These are phyloP conservation scores for Neodiprion pinetum DNA, from an alignment of 1,140 invertebrate species.

Conservation along the genomic window DNA sequence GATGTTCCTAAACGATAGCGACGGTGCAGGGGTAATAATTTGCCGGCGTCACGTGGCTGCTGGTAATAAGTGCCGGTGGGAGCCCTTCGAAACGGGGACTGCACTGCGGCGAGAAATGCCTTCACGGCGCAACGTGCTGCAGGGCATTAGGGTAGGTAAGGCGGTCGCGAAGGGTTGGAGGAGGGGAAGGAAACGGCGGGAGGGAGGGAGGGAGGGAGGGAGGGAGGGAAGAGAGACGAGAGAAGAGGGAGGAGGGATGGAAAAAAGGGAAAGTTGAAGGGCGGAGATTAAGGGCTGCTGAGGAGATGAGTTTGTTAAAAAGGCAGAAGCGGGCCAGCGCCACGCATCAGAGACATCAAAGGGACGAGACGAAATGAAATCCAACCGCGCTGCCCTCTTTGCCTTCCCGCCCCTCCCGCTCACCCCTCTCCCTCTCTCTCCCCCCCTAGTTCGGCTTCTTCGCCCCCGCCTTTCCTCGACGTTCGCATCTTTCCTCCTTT, in stretches of 20 bases:
- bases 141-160: conserved; percentile 1
- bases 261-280: conserved; percentile 47
- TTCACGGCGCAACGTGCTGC: neutral
- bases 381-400: conserved; percentile 47
- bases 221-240: neutral
- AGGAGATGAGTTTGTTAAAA: conserved; percentile 63
- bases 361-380: conserved; percentile 63
- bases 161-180: neutral
- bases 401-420: conserved; percentile 9
- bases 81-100: too few relatives aligned
- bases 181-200: neutral
- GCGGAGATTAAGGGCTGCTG: conserved; percentile 60
- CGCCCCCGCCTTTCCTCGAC: conserved; percentile 30
- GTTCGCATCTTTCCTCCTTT: conserved; percentile 27
- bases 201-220: conserved; percentile 1
- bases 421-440: conserved; percentile 16
- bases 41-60: neutral
- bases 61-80: neutral
- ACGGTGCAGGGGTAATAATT: neutral
- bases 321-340: conserved; percentile 60
- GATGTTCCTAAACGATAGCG: too few relatives aligned
- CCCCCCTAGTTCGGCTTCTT: conserved; percentile 23
- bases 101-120: neutral
- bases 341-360: conserved; percentile 63
- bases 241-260: conserved; percentile 35